phyloP scores from a whole-genome alignment of 2,888 invertebrate genomes.

The Acleris emargana region DNA sequence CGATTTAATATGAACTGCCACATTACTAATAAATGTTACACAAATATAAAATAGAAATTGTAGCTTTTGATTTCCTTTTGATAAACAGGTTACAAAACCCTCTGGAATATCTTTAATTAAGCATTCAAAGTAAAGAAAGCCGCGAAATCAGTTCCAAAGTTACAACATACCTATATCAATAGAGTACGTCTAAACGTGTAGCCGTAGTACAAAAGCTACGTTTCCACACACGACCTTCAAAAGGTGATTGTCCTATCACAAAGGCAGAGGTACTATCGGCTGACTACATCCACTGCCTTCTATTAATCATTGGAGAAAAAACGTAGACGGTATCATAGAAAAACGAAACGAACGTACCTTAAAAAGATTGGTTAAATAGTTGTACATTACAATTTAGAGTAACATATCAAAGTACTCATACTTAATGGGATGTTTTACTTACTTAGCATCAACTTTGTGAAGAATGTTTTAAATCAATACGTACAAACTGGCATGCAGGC shows the following conservation, averaged over 20 bases:
- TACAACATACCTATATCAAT: constrained; percentile 17
- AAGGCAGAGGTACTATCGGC: constrained; percentile 45
- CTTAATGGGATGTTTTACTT: not conserved
- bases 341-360: constrained; percentile 34
- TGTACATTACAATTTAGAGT: not conserved
- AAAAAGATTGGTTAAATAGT: constrained; percentile 3
- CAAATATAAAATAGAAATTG: too few species aligned
- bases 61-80: too few species aligned
- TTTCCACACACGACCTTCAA: constrained; percentile 51
- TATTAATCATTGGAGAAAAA: constrained; percentile 50
- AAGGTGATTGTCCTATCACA: constrained; percentile 63
- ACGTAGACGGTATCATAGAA: constrained; percentile 35
- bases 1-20: too few species aligned
- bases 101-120: not conserved
- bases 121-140: not conserved
- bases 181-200: constrained; percentile 11
- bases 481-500: too few species aligned
- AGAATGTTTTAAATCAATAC: not conserved
- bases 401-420: not conserved
- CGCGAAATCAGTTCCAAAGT: not conserved
- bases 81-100: too few species aligned
- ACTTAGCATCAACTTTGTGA: too few species aligned
- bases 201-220: constrained; percentile 22
- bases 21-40: too few species aligned
- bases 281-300: constrained; percentile 40